phyloP scores from a whole-genome alignment of 2,797 vertebrate species.

The Allobates femoralis region DNA sequence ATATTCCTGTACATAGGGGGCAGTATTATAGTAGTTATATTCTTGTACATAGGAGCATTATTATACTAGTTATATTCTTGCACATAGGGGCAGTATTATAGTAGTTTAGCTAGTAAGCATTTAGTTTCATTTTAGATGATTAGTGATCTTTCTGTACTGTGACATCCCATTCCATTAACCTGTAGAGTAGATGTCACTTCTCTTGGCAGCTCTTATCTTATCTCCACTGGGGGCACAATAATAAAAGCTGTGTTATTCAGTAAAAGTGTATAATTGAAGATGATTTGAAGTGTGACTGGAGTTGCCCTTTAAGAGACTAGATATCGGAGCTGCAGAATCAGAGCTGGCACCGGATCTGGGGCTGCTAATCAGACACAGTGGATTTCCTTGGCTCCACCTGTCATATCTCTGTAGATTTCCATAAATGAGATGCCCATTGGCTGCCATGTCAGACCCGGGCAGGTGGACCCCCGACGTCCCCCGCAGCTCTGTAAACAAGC shows the following conservation, averaged over 20 bases:
- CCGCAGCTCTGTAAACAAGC: neutral
- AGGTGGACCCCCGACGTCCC: slow-evolving; percentile 12
- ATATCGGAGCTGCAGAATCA: neutral
- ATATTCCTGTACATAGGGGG: neutral
- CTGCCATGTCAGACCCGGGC: slow-evolving; percentile 27
- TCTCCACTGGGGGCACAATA: neutral
- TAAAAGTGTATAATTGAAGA: neutral
- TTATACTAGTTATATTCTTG: neutral
- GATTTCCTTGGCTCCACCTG: neutral
- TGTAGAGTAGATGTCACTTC: neutral
- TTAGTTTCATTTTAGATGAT: neutral
- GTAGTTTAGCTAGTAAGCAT: neutral
- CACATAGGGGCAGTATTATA: neutral
- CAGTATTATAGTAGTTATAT: neutral
- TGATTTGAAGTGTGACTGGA: neutral
- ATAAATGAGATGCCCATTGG: neutral
- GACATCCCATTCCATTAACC: neutral
- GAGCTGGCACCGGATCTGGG: neutral
- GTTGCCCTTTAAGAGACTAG: neutral
- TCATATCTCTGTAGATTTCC: slow-evolving; percentile 7
- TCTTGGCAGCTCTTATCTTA: too few species aligned
- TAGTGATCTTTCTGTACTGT: neutral
- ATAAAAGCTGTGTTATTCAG: neutral
- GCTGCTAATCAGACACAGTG: neutral
- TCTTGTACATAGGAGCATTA: neutral